Base-by-base conservation (phyloP, 53 echinoderm and acorn worm species). In the Mesocentrotus franciscanus region DNA sequence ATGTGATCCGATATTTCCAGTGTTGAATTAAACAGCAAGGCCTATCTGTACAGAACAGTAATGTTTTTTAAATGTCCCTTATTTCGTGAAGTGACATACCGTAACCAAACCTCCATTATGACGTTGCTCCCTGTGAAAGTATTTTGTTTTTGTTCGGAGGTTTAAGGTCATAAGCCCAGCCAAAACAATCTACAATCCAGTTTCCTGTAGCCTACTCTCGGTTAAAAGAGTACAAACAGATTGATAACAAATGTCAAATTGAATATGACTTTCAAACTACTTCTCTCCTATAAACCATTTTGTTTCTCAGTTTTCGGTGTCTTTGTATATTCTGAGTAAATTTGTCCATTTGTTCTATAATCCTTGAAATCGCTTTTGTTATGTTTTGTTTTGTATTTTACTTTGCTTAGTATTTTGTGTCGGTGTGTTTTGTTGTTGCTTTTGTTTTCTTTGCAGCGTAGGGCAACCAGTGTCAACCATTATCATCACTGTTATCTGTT, bases 121-220 rank as follows among this genome's bases (percentile, higher is more conserved):
- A 68, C 68, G 68, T 68, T 32, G 76, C 33, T 76, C 75, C 75
- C 81, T 39, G 39, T 78, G 34, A 81, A 81, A 81, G 13, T 58
- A 26, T 57, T 22, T 27, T 87, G 57, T 87, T 87, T 87, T 87
- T 58, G 87, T 87, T 87, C 87, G 87, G 87, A 87, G 87, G 66
- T 91, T 49, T 60, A 66, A 91, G 91, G 91, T 91, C 91, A 91
- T 66, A 91, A 66, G 26, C 66, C 85, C 13, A 91, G 66, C 91
- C 34, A 91, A 91, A 61, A 36, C 66, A 58, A 91, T 91, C 91
- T 16, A 62, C 66, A 91, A 91, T 91, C 91, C 91, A 66, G 91
- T 91, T 91, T 91, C 91, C 91, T 91, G 91, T 66, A 15, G 7
- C 36, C 49, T 58, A 17, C 10, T 34, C 5, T 39, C 18, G 35